Evolutionary conservation across 2,113 vertebrate species (phyloP).

Genomic region (Prietella phreatophila): DNA sequence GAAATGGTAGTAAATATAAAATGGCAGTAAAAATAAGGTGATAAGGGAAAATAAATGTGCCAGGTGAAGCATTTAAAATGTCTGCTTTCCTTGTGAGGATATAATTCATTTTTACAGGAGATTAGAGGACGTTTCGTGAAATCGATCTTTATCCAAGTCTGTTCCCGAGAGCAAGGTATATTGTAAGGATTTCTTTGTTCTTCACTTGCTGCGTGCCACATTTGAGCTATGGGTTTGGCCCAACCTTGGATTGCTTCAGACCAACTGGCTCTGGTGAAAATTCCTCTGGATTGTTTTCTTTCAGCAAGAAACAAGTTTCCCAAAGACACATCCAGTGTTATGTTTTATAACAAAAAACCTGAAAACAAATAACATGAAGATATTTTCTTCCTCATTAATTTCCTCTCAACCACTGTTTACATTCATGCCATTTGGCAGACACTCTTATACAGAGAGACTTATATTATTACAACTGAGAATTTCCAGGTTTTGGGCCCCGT

Average conservation of each 20-base stretch:
- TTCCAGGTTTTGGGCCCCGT: too few species aligned
- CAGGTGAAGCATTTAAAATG: neutral
- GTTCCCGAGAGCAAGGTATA: constrained; percentile 36
- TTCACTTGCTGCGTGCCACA: constrained; percentile 34
- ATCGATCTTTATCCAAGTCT: constrained; percentile 23
- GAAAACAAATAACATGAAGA: neutral
- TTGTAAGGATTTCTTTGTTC: constrained; percentile 32
- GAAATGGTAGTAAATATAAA: constrained; percentile 43
- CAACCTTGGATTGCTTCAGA: neutral
- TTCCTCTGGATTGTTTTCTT: constrained; percentile 2
- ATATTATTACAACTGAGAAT: too few species aligned
- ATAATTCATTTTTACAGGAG: neutral
- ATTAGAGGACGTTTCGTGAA: constrained; percentile 20
- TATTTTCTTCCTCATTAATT: neutral
- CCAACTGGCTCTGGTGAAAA: constrained; percentile 40
- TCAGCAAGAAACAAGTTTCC: constrained; percentile 13
- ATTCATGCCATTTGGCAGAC: too few species aligned
- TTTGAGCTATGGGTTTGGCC: constrained; percentile 18
- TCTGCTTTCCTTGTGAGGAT: neutral
- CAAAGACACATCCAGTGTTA: neutral
- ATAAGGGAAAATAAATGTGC: constrained; percentile 29
- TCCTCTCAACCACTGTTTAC: neutral
- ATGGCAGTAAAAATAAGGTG: constrained; percentile 11
- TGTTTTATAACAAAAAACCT: neutral
- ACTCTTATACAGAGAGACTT: too few species aligned